Evolutionary conservation across 1,140 invertebrate genomes (phyloP), one percentile per base, ranked within the genome.

Genomic region (Aphelenchoides besseyi): DNA sequence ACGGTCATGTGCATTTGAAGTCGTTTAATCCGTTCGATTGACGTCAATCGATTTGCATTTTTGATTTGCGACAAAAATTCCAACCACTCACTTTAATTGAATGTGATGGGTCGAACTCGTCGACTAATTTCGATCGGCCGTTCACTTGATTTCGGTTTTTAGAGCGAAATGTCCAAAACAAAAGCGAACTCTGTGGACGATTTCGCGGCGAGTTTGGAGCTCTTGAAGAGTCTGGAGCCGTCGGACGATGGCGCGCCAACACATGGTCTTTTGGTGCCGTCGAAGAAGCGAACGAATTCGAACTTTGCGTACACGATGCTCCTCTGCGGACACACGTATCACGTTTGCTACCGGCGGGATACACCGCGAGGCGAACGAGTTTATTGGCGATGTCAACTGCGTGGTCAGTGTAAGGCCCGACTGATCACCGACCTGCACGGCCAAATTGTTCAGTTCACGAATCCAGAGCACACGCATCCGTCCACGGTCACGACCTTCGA

Each of bases 301-400:
- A 66, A 53, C 30, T 66, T 41, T 8, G 63, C 63, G 0, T 66
- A 66, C 63, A 66, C 63, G 2, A 66, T 66, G 63, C 9, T 37
- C 36, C 3, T 66, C 16, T 29, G 36, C 2, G 63, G 36, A 26
- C 30, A 41, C 63, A 66, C 63, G 16, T 66, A 41, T 30, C 63
- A 66, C 32, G 63, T 66, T 18, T 66, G 63, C 32, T 66, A 66
- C 36, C 16, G 63, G 32, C 63, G 63, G n/a, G 16, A 66, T n/a
- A 66, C 63, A 12, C 63, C 63, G 1, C 16, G 63, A 1, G 63
- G 63, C 8, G 63, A 66, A 53, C 63, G 63, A 3, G 63, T 66
- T 33, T 66, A 66, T 53, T 66, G 63, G 63, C 63, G 63, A 16
- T 66, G 63, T 29, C 63, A 66, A 29, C 63, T 66, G 26, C 63